Evolutionary conservation across 2,888 invertebrate species (phyloP), one percentile per base, ranked within the genome.

Genomic region (Prenolepis imparis): DNA sequence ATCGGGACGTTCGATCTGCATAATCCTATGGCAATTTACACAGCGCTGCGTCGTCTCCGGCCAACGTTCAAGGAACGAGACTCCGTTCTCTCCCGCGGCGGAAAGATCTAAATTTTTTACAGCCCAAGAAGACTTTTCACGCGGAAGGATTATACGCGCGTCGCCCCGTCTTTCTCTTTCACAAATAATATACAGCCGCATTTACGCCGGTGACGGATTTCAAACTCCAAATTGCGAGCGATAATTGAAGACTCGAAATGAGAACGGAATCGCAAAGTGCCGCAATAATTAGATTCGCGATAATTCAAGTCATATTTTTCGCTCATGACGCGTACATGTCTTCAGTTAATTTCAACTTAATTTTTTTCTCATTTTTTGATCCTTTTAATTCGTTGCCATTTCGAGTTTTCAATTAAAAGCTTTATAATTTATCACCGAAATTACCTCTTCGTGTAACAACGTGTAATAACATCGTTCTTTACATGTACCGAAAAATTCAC

Each of bases 31-130:
- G 52, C 24, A 64, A 64, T 74, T 61, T 74, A 64, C 18, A 74
- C 44, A 64, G 18, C 32, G 48, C 57, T 64, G 64, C 41, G 32
- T 44, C 63, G 28, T 44, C 64, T 44, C 21, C 57, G 24, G 24
- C 57, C 12, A 36, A 52, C 39, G 21, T 48, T 48, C 48, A 36
- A 41, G 36, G 21, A 74, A 24, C 75, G 24, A 52, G 28, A 28
- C 3, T 8, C 36, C 64, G 66, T 66, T 21, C n/a, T 52, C 36
- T 55, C 15, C 36, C 24, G 52, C 64, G 48, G 36, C 24, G 52
- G 52, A 75, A 77, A 67, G 67, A 77, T 55, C 48, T 52, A 36
- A 6, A 66, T 75, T 36, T 28, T 28, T 67, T 67, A 67, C 67
- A 77, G 28, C 15, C 77, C 77, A 32, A 68, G 41, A 64, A 67